Evolutionary conservation across 2,113 vertebrate genomes (phyloP), one percentile per base, ranked within the genome.

Genomic region (Ptilorrhoa leucosticta): DNA sequence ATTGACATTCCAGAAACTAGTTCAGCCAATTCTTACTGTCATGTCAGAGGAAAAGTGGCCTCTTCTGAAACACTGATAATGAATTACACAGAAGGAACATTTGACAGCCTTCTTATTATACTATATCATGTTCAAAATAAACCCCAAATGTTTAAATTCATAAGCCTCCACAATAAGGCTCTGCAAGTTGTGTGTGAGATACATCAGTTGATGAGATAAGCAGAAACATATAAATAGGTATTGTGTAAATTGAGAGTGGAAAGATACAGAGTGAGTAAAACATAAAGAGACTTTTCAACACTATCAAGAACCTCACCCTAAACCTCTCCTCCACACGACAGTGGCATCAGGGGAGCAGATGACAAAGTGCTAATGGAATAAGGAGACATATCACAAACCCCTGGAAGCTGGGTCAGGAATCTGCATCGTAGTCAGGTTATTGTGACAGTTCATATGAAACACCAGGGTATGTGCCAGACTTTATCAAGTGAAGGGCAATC

Each of bases 331-430:
- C 64, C 6, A 1, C 31, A 15, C 75, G 80, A 64, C 58, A 81
- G 54, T 50, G 83, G 48, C 85, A 94, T 47, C 77, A 83, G 54
- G 75, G 60, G 80, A 85, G 51, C 30, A 91, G 70, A 66, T 66
- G 94, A 94, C 89, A 93, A 93, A 91, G 66, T 87, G 83, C 70
- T 95, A 95, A 95, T 87, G 78, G 83, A 95, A 81, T 75, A 72
- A 93, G 81, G 28, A 87, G 50, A 61, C 65, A 40, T 61, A 94
- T 56, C 93, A 89, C 64, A 87, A 93, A 89, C 21, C 60, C 90
- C 69, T 56, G 79, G 79, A 96, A 77, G 82, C 56, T 42, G 54
- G 68, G 45, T 68, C 77, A 75, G 93, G 69, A 71, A 92, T 92
- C 47, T 75, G 73, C 65, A 61, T 87, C 87, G 50, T 4, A 87